Evolutionary conservation across 2,888 invertebrate genomes (phyloP), one percentile per base, ranked within the genome.

Genomic region (Eupithecia exiguata): DNA sequence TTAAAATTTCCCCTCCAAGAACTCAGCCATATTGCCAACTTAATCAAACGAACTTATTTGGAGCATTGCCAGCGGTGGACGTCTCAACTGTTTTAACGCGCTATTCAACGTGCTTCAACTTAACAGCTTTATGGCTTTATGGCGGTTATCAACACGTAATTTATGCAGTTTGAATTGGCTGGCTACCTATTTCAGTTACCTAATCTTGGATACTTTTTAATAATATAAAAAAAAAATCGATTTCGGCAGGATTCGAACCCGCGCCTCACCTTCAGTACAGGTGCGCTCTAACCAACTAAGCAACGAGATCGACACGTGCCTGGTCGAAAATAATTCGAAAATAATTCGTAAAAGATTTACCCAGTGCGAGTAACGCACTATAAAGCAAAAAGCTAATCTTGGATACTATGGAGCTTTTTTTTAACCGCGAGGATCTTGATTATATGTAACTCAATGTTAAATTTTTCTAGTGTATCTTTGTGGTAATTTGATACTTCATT

Each of bases 31-130:
- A 78, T 76, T 76, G 74, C 74, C 74, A 74, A 76, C 69, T 74
- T 78, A 77, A 80, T 78, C 77, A 78, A 80, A 78, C 72, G 71
- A 77, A 77, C 73, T 69, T 70, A 76, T 73, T 78, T 80, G 80
- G 80, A 77, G 46, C 69, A 58, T 30, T 78, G 78, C 80, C 78
- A 78, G 72, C 74, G 70, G 71, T 75, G 72, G 69, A 71, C 71
- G 61, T 61, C 74, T 78, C 72, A 75, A 79, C 79, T 75, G 74
- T 76, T 77, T 77, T 74, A 75, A 71, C 66, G 72, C 73, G 36
- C 43, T 69, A 74, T 69, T 72, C 46, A 69, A 62, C 77, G 70
- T 73, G 69, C 49, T 72, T 66, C 49, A 66, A 21, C 76, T 72
- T 69, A 53, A 71, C 62, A 66, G 62, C 63, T 65, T 65, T 58